Percentiles rank a stretch among this genome's conserved stretches.
These are phyloP conservation scores for Tenrec ecaudatus DNA, from an alignment of 2,113 vertebrate genomes.

Conservation along the genomic window DNA sequence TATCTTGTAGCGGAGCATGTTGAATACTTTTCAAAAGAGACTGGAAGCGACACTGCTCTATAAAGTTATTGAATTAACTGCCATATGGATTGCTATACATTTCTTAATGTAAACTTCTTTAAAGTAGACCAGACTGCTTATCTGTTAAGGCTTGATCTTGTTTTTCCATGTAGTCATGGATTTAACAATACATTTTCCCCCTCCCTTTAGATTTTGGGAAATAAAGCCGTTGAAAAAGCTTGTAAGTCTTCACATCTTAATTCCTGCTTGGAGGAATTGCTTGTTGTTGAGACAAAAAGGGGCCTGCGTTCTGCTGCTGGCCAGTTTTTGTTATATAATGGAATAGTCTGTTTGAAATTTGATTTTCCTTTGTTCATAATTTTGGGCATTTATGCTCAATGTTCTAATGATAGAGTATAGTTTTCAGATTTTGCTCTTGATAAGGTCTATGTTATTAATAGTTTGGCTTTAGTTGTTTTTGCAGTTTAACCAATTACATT, in stretches of 20 bases:
- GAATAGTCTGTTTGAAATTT: conserved; percentile 20
- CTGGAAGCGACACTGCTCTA: neutral
- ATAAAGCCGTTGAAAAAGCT: neutral
- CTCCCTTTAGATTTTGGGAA: neutral
- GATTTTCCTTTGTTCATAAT: conserved; percentile 43
- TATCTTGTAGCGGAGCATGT: neutral
- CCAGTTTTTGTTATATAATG: neutral
- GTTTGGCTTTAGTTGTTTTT: conserved; percentile 32
- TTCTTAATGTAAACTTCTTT: conserved; percentile 22
- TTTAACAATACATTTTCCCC: neutral
- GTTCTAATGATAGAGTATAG: conserved; percentile 26
- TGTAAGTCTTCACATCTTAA: neutral
- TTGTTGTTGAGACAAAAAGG: neutral
- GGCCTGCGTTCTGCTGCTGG: neutral
- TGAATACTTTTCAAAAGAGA: conserved; percentile 34
- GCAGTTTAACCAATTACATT: neutral
- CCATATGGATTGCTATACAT: neutral
- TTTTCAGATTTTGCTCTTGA: conserved; percentile 21
- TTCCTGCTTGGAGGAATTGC: neutral
- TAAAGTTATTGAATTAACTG: conserved; percentile 23
- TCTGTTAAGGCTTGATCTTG: conserved; percentile 32
- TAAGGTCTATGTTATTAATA: neutral
- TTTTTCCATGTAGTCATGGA: conserved; percentile 15
- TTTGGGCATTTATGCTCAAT: conserved; percentile 44
- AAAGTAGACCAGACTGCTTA: neutral